These are phyloP conservation scores for Oxyura jamaicensis DNA, from an alignment of 2,113 vertebrate species.

Conservation along the genomic window DNA sequence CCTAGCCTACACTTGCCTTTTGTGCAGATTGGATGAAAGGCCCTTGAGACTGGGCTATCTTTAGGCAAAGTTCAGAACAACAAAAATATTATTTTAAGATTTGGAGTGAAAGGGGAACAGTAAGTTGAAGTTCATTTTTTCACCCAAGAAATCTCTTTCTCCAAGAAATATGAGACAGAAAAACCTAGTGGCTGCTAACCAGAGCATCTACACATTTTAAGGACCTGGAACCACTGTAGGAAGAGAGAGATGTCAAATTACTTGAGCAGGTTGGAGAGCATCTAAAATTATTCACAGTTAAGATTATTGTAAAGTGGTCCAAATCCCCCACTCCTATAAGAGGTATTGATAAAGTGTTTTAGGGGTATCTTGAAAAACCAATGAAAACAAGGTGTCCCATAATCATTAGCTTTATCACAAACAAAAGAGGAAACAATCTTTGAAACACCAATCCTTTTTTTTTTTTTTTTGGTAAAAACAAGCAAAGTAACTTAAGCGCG, in stretches of 20 bases:
- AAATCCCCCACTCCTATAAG: not conserved
- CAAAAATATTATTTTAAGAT: not conserved
- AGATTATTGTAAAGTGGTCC: not conserved
- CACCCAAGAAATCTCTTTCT: not conserved
- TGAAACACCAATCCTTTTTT: not conserved
- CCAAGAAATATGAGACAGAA: not conserved
- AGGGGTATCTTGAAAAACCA: not conserved
- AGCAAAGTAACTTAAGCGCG: not conserved
- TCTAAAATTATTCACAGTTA: not conserved
- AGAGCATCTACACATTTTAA: not conserved
- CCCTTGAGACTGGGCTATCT: not conserved
- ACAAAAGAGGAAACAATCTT: not conserved
- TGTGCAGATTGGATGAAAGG: not conserved
- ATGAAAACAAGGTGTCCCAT: not conserved
- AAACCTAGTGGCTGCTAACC: not conserved
- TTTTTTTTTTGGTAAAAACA: not conserved
- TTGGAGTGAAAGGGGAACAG: not conserved
- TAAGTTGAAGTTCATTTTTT: not conserved
- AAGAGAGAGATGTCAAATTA: not conserved
- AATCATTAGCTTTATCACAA: not conserved
- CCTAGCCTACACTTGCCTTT: not conserved
- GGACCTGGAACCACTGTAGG: not conserved
- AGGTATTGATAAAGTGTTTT: not conserved
- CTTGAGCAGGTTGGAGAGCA: not conserved
- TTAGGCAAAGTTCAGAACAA: not conserved